Evolutionary conservation across 2,797 vertebrate genomes (phyloP), one percentile per base, ranked within the genome.

Genomic region (Phyllotis vaccarum): DNA sequence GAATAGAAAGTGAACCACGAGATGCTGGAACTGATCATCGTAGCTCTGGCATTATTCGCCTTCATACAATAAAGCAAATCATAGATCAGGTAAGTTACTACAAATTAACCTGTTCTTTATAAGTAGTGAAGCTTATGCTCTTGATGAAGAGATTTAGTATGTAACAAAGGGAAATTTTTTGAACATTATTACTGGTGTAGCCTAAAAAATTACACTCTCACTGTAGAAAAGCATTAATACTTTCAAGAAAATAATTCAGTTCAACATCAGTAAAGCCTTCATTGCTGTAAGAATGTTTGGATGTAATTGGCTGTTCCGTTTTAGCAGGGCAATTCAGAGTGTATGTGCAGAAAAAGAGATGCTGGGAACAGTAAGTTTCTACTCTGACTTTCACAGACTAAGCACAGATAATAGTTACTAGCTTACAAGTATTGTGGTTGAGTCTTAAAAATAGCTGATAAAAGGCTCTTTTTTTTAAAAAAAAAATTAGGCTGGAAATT

Each of bases 1-100:
- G 87, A 97, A 93, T 98, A 99, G 99, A 99, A 98, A 99, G 99
- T 97, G 99, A 99, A 98, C 99, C 99, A 0, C 99, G 99, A 98
- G 99, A 99, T 97, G 99, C 99, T 94, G 99, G 99, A 87, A 99
- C 99, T 86, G 99, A 99, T 98, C 99, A 99, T 96, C 99, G 99
- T 12, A 99, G 99, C 98, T 99, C 99, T 97, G 99, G 99, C 98
- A 99, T 99, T 97, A 99, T 99, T 97, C 99, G 99, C 97, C 99
- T 99, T 97, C 99, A 99, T 98, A 99, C 99, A 89, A 99, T 99
- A 98, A 99, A 99, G 96, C 99, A 99, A 98, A 99, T 99, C 96
- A 99, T 99, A 8, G 99, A 99, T 98, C 99, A 99, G 98, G 99
- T 99, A 98, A 99, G 99, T 98, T 46, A 86, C 27, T 81, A 10